These are phyloP conservation scores for Macaria liturata DNA, from an alignment of 2,888 invertebrate species.

Conservation along the genomic window DNA sequence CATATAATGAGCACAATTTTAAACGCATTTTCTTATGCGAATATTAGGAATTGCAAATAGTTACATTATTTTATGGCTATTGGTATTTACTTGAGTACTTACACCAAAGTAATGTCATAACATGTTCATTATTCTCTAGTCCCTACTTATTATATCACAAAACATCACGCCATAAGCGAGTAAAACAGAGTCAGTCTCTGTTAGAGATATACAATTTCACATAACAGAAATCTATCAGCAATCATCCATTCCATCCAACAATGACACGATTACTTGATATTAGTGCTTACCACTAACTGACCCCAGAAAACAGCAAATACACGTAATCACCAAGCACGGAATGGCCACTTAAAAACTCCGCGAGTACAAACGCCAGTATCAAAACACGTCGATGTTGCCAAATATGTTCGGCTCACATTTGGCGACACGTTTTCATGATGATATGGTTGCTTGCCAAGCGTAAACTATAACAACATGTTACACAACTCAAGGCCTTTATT, in stretches of 20 bases:
- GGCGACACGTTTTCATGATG: slow-evolving; percentile 10
- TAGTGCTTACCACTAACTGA: neutral
- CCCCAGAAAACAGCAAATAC: neutral
- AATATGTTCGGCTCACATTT: slow-evolving; percentile 12
- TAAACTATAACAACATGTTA: slow-evolving; percentile 10
- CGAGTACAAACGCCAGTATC: neutral
- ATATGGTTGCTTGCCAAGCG: slow-evolving; percentile 16
- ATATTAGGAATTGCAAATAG: too few species aligned
- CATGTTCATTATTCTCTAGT: too few species aligned
- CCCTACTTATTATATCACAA: too few species aligned
- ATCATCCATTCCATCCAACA: neutral
- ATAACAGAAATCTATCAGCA: neutral
- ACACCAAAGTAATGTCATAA: too few species aligned
- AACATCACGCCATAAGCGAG: too few species aligned
- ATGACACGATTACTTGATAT: neutral
- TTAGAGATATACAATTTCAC: neutral
- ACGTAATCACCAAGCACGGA: neutral
- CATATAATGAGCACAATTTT: too few species aligned
- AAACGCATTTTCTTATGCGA: too few species aligned
- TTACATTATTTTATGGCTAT: too few species aligned
- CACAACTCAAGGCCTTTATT: slow-evolving; percentile 9
- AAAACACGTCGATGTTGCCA: slow-evolving; percentile 17
- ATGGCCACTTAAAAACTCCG: neutral
- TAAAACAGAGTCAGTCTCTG: too few species aligned
- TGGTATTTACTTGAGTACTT: too few species aligned